Evolutionary conservation across 1,140 invertebrate species (phyloP), one percentile per base, ranked within the genome.

Genomic region (Holotrichia oblita): DNA sequence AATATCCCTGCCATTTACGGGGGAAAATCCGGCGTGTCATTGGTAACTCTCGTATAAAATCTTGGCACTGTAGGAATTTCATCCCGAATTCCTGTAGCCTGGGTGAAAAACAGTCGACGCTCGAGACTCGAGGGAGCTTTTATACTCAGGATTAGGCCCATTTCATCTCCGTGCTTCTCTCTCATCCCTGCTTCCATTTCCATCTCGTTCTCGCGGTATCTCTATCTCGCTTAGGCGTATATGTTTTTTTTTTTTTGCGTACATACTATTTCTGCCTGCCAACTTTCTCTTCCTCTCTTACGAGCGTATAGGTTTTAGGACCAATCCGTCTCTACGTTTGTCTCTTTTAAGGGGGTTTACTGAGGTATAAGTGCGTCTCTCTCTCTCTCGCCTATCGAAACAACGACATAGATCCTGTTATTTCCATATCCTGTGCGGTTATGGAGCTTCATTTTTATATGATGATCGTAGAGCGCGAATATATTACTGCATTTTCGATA

Each of bases 81-180:
- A 74, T 81, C 77, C 69, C 76, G 79, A 82, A 82, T 82, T 81
- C 80, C 80, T 78, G 69, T 20, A 64, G 61, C 61, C 55, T 79
- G 77, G n/a, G 81, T 83, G 82, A 81, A 83, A 82, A 83, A 82
- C 82, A 83, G 82, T 80, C 79, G 77, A 76, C 78, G 77, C 78
- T 77, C 78, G 78, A 80, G 81, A 78, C 82, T 83, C 82, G 44
- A 77, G 82, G 81, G 80, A 81, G 82, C 81, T 83, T 83, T 82
- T 82, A 83, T 82, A 81, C 81, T 81, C 79, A 83, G 81, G 81
- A 82, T 83, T 82, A 83, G 81, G 80, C 79, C 81, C 80, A 81
- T 82, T 82, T 80, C 81, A 78, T 75, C 80, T 80, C 79, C 73
- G 76, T 80, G 73, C 76, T 79, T 59, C 64, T 79, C n/a, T n/a